phyloP scores from a whole-genome alignment of 2,888 invertebrate species.

The Abrostola tripartita region DNA sequence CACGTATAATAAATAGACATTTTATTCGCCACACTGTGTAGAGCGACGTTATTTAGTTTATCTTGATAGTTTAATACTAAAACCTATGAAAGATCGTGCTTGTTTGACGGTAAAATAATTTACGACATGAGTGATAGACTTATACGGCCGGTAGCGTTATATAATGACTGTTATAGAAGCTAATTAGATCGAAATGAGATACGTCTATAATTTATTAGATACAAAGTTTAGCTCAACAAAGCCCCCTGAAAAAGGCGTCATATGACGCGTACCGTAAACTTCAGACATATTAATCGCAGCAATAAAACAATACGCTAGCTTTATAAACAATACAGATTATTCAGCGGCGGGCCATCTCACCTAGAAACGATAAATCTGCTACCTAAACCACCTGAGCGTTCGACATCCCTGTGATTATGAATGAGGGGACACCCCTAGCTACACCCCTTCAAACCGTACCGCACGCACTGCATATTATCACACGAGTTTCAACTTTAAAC shows the following conservation, averaged over 20 bases:
- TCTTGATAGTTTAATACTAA: too few species aligned
- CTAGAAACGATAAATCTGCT: conserved; percentile 83
- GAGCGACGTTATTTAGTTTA: too few species aligned
- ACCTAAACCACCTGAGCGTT: conserved; percentile 86
- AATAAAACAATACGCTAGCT: conserved; percentile 65
- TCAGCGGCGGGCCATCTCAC: conserved; percentile 75
- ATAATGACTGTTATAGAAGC: too few species aligned
- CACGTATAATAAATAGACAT: too few species aligned
- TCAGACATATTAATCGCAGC: conserved; percentile 57
- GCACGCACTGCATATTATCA: conserved; percentile 40
- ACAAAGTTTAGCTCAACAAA: neutral
- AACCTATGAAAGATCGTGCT: too few species aligned
- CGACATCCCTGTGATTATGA: conserved; percentile 84
- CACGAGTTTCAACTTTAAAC: conserved; percentile 56
- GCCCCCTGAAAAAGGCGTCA: conserved; percentile 38
- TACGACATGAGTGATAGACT: too few species aligned
- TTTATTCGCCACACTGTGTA: too few species aligned
- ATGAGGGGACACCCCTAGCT: conserved; percentile 72
- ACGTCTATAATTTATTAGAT: too few species aligned
- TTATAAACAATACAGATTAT: conserved; percentile 79
- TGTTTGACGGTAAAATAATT: too few species aligned
- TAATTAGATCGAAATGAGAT: too few species aligned
- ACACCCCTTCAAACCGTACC: conserved; percentile 54
- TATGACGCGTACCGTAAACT: conserved; percentile 42
- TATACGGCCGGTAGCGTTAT: too few species aligned